Percentiles rank a stretch among this genome's conserved stretches.
Evolutionary conservation across 2,113 vertebrate genomes (phyloP).

Genomic region (Malurus alboscapulatus): DNA sequence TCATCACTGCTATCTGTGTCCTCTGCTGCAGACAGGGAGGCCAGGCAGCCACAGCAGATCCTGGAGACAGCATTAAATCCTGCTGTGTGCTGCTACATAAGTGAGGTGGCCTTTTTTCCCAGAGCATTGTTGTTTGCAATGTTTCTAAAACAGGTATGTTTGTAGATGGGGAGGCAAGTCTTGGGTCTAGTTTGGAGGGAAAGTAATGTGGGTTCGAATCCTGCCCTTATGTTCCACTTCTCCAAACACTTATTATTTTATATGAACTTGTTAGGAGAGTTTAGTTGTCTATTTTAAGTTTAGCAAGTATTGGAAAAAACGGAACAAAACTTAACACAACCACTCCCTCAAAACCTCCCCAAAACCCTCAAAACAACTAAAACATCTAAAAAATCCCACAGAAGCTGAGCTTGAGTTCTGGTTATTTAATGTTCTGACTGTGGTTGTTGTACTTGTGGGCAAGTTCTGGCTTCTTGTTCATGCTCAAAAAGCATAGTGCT

Average conservation of each 20-base stretch:
- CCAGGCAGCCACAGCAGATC: background rate
- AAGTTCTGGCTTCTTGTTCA: background rate
- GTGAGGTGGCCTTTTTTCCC: background rate
- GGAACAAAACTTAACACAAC: background rate
- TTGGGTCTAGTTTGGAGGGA: background rate
- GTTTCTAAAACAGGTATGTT: background rate
- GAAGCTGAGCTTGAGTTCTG: background rate
- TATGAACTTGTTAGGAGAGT: background rate
- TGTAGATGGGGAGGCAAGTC: background rate
- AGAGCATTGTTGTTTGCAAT: background rate
- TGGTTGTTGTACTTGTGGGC: background rate
- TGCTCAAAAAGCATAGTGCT: background rate
- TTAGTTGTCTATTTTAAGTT: background rate
- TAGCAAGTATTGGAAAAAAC: background rate
- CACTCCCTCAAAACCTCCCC: background rate
- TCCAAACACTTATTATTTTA: background rate
- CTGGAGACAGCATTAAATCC: fast-evolving
- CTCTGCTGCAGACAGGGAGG: background rate
- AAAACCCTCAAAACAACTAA: background rate
- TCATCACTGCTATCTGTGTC: background rate
- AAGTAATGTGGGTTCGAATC: background rate
- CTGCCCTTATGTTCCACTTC: background rate
- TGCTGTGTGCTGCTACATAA: fast-evolving
- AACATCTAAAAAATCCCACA: background rate
- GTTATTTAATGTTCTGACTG: background rate